Evolutionary conservation across 2,797 vertebrate species (phyloP), one percentile per base, ranked within the genome.

Genomic region (Sebastes hubbsi): DNA sequence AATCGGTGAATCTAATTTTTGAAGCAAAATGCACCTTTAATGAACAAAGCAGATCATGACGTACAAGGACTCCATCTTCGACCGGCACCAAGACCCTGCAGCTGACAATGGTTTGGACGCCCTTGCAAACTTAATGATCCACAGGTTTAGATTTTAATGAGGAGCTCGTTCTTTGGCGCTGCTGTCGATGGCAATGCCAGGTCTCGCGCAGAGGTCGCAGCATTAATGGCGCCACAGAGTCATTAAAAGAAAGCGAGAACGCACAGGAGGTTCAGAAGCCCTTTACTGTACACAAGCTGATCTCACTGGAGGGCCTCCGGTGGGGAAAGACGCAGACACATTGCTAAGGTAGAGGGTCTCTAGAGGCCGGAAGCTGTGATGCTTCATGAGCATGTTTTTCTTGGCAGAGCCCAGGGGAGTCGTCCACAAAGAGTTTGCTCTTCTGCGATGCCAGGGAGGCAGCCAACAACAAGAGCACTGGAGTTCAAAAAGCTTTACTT

Each of bases 51-150:
- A 42, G 38, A 72, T 56, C 25, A 27, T 8, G 10, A 67, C 4
- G 58, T 66, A 34, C 24, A 54, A 25, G 9, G 59, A 78, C 42
- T 63, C 16, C 3, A 52, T 60, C 68, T 71, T 85, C n/a, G 52
- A 67, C 78, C 7, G 27, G 73, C 80, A 72, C 63, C 25, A 10
- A 74, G 75, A 85, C 80, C 75, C 72, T 58, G 54, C 69, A 76
- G 86, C 52, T 75, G 80, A 88, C 82, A 82, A 80, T 20, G 75
- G 75, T 67, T 85, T 78, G 85, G 82, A 77, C 6, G 88, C 87
- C 92, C 91, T 93, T 91, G 89, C 77, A 76, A 85, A 89, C 82
- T 81, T 91, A 94, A 93, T 91, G 91, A 94, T 91, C 89, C 87
- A 84, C 87, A 83, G 81, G 83, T 91, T 69, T 70, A 24, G 84